A percentile compares a stretch with the other conserved stretches of the same genome.
phyloP scores from a whole-genome alignment of 2,888 invertebrate genomes.

The Tetanocera ferruginea region DNA sequence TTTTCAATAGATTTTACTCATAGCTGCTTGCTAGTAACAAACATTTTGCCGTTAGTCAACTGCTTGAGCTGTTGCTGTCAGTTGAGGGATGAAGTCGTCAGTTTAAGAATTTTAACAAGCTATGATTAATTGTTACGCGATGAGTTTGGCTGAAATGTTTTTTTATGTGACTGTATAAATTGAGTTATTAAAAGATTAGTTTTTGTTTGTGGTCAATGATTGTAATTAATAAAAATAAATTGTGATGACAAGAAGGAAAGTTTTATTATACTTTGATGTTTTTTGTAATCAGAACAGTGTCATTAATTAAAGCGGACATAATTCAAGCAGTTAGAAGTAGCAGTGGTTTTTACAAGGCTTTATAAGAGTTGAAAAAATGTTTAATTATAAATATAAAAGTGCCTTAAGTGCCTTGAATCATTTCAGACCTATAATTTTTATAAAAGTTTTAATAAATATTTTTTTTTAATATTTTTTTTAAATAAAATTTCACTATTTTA shows the following conservation, averaged over 20 bases:
- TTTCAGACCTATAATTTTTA: too few relatives aligned
- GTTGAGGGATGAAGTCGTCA: neutral
- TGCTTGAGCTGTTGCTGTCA: neutral
- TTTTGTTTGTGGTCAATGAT: neutral
- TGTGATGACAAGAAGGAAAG: neutral
- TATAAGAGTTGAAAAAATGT: neutral
- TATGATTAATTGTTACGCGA: constrained; percentile 22
- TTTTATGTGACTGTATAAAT: neutral
- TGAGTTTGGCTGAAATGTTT: too few relatives aligned
- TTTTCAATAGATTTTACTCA: too few relatives aligned
- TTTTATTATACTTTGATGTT: neutral
- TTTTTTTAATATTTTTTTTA: too few relatives aligned
- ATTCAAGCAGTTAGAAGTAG: neutral
- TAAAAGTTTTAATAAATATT: too few relatives aligned
- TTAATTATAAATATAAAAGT: too few relatives aligned
- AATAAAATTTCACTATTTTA: too few relatives aligned
- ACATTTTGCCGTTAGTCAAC: constrained; percentile 12
- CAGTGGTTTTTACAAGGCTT: neutral
- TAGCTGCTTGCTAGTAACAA: too few relatives aligned
- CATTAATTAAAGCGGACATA: constrained; percentile 1
- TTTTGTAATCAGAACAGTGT: neutral
- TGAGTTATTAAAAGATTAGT: neutral
- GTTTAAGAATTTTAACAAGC: neutral
- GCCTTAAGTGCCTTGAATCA: too few relatives aligned
- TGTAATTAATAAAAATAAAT: constrained; percentile 6